Evolutionary conservation across 2,888 invertebrate species (phyloP).

Genomic region (Idaea dimidiata): DNA sequence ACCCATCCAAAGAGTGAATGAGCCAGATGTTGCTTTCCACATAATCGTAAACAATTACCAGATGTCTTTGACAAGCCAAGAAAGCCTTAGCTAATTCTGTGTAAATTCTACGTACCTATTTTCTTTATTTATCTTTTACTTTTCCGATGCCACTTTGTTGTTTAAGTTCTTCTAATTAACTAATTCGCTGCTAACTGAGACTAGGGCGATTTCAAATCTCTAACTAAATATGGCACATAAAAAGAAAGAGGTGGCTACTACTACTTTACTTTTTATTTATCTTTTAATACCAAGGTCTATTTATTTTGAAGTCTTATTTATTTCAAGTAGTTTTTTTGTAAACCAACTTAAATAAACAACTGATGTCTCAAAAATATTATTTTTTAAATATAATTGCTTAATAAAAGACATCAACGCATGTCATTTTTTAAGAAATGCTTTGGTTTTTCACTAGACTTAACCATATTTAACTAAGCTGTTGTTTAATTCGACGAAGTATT

Average conservation of each 20-base stretch:
- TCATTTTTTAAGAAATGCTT: slow-evolving; percentile 9
- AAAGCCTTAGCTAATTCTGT: not conserved
- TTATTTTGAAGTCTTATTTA: not conserved
- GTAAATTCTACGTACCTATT: not conserved
- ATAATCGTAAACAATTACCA: not conserved
- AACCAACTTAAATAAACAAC: no score
- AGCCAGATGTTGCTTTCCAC: not conserved
- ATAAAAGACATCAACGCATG: slow-evolving; percentile 60
- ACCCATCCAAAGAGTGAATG: not conserved
- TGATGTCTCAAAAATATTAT: not conserved
- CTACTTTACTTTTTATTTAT: not conserved
- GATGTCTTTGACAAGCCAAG: not conserved
- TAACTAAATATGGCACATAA: no score
- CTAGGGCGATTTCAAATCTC: no score
- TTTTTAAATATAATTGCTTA: slow-evolving; percentile 20
- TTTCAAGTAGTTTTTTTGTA: not conserved
- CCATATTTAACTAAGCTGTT: not conserved
- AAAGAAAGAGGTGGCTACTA: no score
- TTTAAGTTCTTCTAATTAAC: not conserved
- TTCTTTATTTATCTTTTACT: not conserved
- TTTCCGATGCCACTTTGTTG: not conserved
- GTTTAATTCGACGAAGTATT: no score
- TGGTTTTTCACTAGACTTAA: not conserved
- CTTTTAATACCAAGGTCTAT: not conserved
- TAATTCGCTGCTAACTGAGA: not conserved